phyloP scores from a whole-genome alignment of 2,797 vertebrate genomes.

The Premnoplex brunnescens region DNA sequence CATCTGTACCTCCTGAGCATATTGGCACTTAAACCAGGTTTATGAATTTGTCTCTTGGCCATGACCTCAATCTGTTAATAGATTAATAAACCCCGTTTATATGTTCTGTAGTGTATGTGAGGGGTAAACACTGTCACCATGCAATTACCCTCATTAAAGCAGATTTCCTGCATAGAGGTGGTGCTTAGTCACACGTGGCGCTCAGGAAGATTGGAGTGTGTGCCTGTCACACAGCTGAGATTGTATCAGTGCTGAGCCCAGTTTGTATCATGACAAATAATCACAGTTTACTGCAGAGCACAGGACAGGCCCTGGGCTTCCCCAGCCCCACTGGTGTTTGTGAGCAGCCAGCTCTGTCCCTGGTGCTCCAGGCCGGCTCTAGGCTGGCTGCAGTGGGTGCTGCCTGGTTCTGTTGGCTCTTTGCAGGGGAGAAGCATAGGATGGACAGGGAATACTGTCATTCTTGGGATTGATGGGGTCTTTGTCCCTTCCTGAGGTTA shows the following conservation, averaged over 20 bases:
- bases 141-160: constrained; percentile 61
- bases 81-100: constrained; percentile 44
- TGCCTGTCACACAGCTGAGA: constrained; percentile 6
- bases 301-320: constrained; percentile 42
- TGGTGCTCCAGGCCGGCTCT: background rate
- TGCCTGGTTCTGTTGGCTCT: background rate
- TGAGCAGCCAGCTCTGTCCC: background rate
- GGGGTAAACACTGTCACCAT: constrained; percentile 50
- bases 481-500: background rate
- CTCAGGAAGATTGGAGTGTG: background rate
- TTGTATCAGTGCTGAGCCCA: constrained; percentile 44
- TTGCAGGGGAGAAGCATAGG: background rate
- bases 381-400: background rate
- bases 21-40: background rate
- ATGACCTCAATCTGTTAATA: constrained; percentile 62
- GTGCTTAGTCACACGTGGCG: constrained; percentile 48
- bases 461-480: background rate
- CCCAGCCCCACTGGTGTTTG: background rate
- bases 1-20: background rate
- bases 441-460: background rate
- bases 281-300: constrained; percentile 21
- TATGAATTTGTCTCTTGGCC: constrained; percentile 35
- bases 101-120: background rate
- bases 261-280: constrained; percentile 53
- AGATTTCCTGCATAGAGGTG: constrained; percentile 42